Evolutionary conservation across 2,797 vertebrate species (phyloP).

Genomic region (Karalla daura): DNA sequence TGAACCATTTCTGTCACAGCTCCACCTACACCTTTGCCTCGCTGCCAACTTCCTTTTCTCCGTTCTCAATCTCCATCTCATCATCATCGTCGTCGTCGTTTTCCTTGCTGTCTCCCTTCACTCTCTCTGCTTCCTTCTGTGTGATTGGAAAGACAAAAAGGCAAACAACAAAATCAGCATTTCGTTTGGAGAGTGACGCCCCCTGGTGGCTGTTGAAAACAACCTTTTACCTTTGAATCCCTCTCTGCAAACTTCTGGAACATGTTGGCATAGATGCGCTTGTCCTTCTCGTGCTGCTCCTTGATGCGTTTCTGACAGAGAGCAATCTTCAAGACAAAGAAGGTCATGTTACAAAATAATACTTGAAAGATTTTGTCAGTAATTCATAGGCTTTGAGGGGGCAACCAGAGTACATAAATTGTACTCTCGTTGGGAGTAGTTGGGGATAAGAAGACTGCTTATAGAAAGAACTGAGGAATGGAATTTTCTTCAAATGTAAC

Average conservation of each 20-base stretch:
- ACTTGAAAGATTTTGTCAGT: too few species aligned
- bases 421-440: too few species aligned
- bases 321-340: conserved; percentile 64
- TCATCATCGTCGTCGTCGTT: conserved; percentile 43
- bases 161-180: neutral
- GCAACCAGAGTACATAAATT: too few species aligned
- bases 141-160: neutral
- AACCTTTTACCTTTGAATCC: conserved; percentile 88
- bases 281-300: conserved; percentile 94
- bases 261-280: conserved; percentile 98
- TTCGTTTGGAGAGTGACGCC: conserved; percentile 4
- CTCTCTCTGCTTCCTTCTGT: conserved; percentile 77
- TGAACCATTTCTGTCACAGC: conserved; percentile 35
- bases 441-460: too few species aligned
- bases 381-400: too few species aligned
- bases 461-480: too few species aligned
- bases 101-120: conserved; percentile 59
- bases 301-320: conserved; percentile 92
- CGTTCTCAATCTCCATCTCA: conserved; percentile 68
- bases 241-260: conserved; percentile 94
- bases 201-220: conserved; percentile 50
- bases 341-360: neutral
- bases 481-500: too few species aligned
- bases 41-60: conserved; percentile 55
- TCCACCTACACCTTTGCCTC: conserved; percentile 61